Base-by-base conservation (phyloP, 2,888 invertebrate genomes). In the Synergus umbraculus region DNA sequence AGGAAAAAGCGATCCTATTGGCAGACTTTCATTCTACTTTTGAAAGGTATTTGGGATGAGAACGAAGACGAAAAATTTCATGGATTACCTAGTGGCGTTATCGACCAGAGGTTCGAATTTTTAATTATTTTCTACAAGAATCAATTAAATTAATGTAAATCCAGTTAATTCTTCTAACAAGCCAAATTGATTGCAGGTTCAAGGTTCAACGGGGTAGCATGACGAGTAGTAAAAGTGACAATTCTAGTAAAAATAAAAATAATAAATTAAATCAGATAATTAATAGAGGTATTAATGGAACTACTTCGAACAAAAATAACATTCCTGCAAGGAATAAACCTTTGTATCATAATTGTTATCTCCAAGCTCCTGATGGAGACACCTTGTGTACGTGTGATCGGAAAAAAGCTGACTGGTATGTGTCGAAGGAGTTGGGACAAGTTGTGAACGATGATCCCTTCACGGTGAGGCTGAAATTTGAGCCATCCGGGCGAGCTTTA, bases 301-400 rank as follows among this genome's bases (percentile, higher is more conserved):
- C 54, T 73, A 44, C 66, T 44, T 66, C 44, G n/a, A 81, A 64
- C 46, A 85, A 87, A 82, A 43, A 81, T 80, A 87, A 81, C 76
- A 82, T 88, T 81, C 90, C 90, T 5, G 93, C 93, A 8, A 92
- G 95, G n/a, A 93, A 94, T 22, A 95, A 94, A 84, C 95, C 95
- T 0, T 92, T 97, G 73, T 97, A 97, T 91, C 95, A 96, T 90
- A 97, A 97, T 92, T 96, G 97, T 86, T 94, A 94, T 83, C 91
- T 97, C 82, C 93, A 95, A 90, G 97, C 97, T 0, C 96, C 96
- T 0, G 97, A 97, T 89, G 96, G 96, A 3, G 95, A 96, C 82
- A 90, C 95, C 4, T 92, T 97, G 12, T 96, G 96, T 87, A 96
- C 96, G 0, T 96, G 96, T 88, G 96, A 96, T 86, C 93, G 92